Percentiles rank a stretch among this genome's conserved stretches.
Conservation (phyloP, 2,113 vertebrate species). For the Camarhynchus parvulus region DNA sequence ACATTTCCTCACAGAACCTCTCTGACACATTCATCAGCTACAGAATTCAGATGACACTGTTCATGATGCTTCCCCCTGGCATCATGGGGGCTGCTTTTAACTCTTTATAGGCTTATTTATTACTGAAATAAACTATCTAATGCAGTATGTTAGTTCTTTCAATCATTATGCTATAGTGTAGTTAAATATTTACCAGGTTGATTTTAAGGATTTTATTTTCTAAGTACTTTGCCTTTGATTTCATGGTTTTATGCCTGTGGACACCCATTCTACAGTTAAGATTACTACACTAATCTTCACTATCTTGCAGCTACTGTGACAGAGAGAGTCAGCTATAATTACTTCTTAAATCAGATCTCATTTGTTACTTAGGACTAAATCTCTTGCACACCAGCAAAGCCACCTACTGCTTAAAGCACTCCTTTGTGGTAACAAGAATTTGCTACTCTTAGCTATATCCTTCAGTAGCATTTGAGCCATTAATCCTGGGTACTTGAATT, state of each 20-base stretch:
- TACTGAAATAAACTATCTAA: neutral
- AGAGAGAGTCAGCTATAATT: conserved; percentile 35
- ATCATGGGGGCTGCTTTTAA: neutral
- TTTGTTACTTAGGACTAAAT: conserved; percentile 43
- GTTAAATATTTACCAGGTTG: neutral
- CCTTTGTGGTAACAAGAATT: neutral
- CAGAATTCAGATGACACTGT: neutral
- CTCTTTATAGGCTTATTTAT: neutral
- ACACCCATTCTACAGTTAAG: neutral
- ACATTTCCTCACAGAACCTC: neutral
- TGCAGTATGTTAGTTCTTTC: neutral
- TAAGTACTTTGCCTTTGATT: neutral
- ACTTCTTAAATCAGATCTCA: conserved; percentile 42
- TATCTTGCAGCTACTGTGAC: neutral
- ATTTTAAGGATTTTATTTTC: neutral
- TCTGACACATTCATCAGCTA: neutral
- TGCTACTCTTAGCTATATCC: neutral
- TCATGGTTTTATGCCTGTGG: neutral
- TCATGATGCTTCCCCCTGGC: neutral
- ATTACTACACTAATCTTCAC: conserved; percentile 20
- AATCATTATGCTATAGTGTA: neutral
- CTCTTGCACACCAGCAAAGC: neutral
- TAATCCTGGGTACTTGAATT: neutral
- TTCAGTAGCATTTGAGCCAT: neutral
- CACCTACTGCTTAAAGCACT: conserved; percentile 11